phyloP scores from a whole-genome alignment of 2,797 vertebrate species.

The Notoglanidium macrostoma region DNA sequence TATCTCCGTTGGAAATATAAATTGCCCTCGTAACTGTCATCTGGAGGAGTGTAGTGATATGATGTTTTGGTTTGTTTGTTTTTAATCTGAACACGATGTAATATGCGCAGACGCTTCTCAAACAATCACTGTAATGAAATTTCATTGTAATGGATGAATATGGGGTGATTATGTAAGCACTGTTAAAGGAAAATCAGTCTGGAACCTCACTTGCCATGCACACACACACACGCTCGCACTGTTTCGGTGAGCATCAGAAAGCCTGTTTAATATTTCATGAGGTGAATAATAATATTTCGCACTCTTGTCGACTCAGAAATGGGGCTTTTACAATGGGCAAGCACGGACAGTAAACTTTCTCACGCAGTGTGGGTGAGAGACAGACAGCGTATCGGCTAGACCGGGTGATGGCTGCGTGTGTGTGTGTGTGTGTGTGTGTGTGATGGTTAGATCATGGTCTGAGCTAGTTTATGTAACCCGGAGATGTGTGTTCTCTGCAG shows the following conservation, averaged over 20 bases:
- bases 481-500: conserved; percentile 12
- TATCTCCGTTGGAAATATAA: conserved; percentile 69
- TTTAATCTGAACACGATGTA: conserved; percentile 23
- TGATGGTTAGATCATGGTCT: conserved; percentile 32
- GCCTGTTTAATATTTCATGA: conserved; percentile 63
- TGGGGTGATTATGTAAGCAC: conserved; percentile 54
- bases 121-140: conserved; percentile 52
- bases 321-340: conserved; percentile 41
- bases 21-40: conserved; percentile 67
- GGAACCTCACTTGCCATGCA: conserved; percentile 26
- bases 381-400: conserved; percentile 33
- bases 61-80: conserved; percentile 37
- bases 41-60: conserved; percentile 47
- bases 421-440: conserved; percentile 21
- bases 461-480: conserved; percentile 33
- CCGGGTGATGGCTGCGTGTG: conserved; percentile 20
- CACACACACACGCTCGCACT: conserved; percentile 34
- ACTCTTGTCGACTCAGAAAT: conserved; percentile 45
- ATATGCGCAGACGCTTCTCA: conserved; percentile 39
- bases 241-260: conserved; percentile 51
- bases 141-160: conserved; percentile 51
- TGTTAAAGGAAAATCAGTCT: conserved; percentile 41
- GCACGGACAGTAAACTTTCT: conserved; percentile 28
- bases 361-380: conserved; percentile 14
- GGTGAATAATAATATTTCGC: conserved; percentile 58